Percentiles rank a stretch among this genome's conserved stretches.
phyloP scores from a whole-genome alignment of 2,113 vertebrate species.

The Bufo bufo region DNA sequence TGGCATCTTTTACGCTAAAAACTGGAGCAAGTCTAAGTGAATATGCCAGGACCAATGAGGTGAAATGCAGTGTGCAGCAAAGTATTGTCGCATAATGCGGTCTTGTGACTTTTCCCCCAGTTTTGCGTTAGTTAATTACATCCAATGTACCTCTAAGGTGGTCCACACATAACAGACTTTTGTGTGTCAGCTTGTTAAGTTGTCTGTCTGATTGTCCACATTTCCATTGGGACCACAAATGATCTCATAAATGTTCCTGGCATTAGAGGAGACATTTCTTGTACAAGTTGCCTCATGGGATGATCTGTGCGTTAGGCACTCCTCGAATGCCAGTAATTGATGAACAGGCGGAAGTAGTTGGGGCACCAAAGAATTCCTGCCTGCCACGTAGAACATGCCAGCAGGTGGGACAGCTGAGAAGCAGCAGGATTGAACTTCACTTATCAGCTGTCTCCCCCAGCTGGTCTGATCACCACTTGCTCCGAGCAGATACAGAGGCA shows the following conservation, averaged over 20 bases:
- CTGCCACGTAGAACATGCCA: conserved; percentile 14
- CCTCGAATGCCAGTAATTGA: conserved; percentile 15
- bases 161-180: background rate
- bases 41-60: no score
- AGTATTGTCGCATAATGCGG: no score
- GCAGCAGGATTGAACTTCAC: background rate
- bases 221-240: background rate
- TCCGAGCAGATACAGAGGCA: conserved; percentile 10
- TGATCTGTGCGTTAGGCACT: conserved; percentile 1
- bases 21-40: no score
- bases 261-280: background rate
- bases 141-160: no score
- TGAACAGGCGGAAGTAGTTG: conserved; percentile 12
- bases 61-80: no score
- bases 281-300: conserved; percentile 3
- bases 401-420: conserved; percentile 56
- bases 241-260: conserved; percentile 21
- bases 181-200: conserved; percentile 1
- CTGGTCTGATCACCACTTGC: conserved; percentile 47
- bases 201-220: conserved; percentile 1
- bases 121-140: no score
- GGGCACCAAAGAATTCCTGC: background rate
- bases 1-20: no score
- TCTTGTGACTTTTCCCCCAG: no score
- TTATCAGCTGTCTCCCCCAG: conserved; percentile 45